These are phyloP conservation scores for Agrilus planipennis DNA, from an alignment of 1,140 invertebrate species.

Conservation along the genomic window DNA sequence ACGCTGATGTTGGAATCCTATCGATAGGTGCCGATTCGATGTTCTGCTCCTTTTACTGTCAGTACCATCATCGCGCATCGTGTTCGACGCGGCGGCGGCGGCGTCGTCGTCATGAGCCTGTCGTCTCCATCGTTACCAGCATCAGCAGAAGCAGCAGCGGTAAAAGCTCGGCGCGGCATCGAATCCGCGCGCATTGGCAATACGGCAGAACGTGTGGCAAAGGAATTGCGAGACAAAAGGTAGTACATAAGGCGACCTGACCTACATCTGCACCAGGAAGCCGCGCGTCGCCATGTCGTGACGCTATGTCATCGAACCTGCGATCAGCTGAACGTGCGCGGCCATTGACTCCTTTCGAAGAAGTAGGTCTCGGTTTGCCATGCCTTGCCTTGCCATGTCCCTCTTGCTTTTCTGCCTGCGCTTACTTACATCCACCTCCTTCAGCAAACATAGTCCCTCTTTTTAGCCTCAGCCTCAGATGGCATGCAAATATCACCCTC, in stretches of 20 bases:
- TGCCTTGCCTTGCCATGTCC: too few species aligned
- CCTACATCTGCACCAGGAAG: slow-evolving; percentile 32
- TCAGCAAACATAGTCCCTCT: too few species aligned
- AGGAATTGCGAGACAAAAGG: slow-evolving; percentile 23
- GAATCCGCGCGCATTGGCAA: too few species aligned
- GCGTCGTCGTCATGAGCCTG: background rate
- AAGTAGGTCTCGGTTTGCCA: slow-evolving; percentile 24
- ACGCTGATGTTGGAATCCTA: background rate
- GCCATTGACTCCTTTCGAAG: slow-evolving; percentile 25
- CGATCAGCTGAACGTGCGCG: slow-evolving; percentile 31
- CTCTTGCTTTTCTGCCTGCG: slow-evolving; percentile 13
- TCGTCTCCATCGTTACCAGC: background rate
- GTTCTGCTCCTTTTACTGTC: background rate
- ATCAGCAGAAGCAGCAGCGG: background rate
- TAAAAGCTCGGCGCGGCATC: slow-evolving; percentile 1
- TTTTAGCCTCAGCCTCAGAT: too few species aligned
- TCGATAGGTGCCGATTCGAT: background rate
- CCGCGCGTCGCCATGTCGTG: slow-evolving; percentile 14
- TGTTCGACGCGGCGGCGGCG: background rate
- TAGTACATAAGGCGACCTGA: slow-evolving; percentile 32
- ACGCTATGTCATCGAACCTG: slow-evolving; percentile 27
- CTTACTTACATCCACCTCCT: background rate
- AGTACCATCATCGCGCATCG: background rate
- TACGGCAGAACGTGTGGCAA: background rate
- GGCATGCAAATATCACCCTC: too few species aligned